A percentile compares a stretch with the other conserved stretches of the same genome.
Conservation (phyloP, 2,113 vertebrate genomes). For the Syngnathus scovelli region DNA sequence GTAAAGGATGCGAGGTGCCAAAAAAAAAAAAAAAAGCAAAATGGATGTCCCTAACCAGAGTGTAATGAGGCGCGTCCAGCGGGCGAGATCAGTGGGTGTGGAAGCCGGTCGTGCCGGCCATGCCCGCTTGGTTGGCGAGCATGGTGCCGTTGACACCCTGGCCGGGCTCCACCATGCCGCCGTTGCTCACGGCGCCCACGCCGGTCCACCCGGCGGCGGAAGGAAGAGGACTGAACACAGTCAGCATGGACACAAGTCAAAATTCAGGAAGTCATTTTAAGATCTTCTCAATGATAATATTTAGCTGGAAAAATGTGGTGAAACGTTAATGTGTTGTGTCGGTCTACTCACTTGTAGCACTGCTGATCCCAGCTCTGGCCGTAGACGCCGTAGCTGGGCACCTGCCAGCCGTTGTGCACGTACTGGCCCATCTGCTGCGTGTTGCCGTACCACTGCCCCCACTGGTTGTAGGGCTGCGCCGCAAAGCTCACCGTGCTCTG, state of each 20-base stretch:
- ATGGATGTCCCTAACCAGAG: slow-evolving; percentile 44
- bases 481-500: slow-evolving; percentile 86
- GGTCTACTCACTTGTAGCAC: slow-evolving; percentile 80
- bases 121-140: slow-evolving; percentile 82
- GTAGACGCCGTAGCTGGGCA: slow-evolving; percentile 88
- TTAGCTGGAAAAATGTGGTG: no score
- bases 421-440: slow-evolving; percentile 95
- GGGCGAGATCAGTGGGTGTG: slow-evolving; percentile 81
- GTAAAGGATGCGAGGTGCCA: background rate
- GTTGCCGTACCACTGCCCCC: slow-evolving; percentile 93
- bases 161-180: slow-evolving; percentile 70
- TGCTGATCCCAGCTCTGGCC: slow-evolving; percentile 94
- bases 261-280: no score
- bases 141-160: slow-evolving; percentile 87
- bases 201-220: slow-evolving; percentile 84
- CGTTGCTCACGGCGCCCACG: slow-evolving; percentile 68
- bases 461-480: slow-evolving; percentile 86
- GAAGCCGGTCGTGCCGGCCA: slow-evolving; percentile 82
- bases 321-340: no score
- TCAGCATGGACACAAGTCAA: background rate
- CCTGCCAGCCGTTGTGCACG: slow-evolving; percentile 93
- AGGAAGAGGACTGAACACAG: slow-evolving; percentile 77
- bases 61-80: slow-evolving; percentile 43
- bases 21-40: slow-evolving; percentile 12
- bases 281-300: no score